These are phyloP conservation scores for Danionella dracula DNA, from an alignment of 2,797 vertebrate genomes.

Conservation along the genomic window DNA sequence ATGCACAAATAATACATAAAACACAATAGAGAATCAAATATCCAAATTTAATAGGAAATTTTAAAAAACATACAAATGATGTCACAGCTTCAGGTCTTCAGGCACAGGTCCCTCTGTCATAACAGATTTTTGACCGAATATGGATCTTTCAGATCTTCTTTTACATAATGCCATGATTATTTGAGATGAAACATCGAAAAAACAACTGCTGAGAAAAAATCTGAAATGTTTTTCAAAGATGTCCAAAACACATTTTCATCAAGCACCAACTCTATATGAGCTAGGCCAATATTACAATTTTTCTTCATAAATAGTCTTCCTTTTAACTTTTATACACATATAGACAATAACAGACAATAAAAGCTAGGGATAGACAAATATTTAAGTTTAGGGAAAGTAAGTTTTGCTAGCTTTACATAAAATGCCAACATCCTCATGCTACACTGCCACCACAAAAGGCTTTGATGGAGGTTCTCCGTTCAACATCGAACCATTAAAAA, in stretches of 20 bases:
- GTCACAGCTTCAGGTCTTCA: constrained; percentile 83
- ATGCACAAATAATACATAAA: neutral
- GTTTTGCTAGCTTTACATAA: constrained; percentile 76
- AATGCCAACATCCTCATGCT: constrained; percentile 89
- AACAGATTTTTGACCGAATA: constrained; percentile 54
- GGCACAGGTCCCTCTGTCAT: constrained; percentile 72
- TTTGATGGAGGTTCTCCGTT: constrained; percentile 55
- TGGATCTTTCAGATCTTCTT: constrained; percentile 55
- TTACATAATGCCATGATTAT: constrained; percentile 13
- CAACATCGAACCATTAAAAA: constrained; percentile 13
- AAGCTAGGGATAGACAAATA: constrained; percentile 19
- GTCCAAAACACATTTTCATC: neutral
- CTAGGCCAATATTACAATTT: neutral
- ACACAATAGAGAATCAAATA: neutral
- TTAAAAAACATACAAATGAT: constrained; percentile 78
- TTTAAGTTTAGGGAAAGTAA: constrained; percentile 68
- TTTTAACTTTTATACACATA: constrained; percentile 31
- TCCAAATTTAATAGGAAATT: constrained; percentile 75
- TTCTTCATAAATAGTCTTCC: constrained; percentile 18
- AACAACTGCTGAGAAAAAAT: neutral
- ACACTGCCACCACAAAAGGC: constrained; percentile 79
- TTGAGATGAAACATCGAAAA: neutral
- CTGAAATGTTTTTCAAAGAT: neutral
- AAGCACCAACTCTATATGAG: neutral
- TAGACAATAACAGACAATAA: constrained; percentile 64